Evolutionary conservation across 2,113 vertebrate species (phyloP), one percentile per base, ranked within the genome.

Genomic region (Osmerus eperlanus): DNA sequence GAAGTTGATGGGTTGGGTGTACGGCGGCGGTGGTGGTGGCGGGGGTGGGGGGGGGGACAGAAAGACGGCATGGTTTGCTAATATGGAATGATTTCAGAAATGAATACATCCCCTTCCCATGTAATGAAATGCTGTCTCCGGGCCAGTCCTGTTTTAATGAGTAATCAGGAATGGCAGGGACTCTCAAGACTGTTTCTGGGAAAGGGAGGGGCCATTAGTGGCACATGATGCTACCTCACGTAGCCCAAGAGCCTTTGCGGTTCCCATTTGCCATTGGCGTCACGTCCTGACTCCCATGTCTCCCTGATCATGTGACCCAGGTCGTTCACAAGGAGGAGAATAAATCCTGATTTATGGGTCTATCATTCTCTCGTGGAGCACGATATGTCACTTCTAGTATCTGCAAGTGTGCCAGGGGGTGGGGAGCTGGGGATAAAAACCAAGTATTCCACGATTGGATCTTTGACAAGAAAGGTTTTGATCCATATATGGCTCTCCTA

Each of bases 291-390:
- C 64, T 78, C 59, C 76, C 63, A 52, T 52, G 58, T 15, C 56
- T 66, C 58, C 64, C 67, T 7, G 28, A 60, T 82, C 75, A 76
- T 32, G 23, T 72, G 77, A 67, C 70, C 15, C 55, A 3, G 9
- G 36, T 52, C 32, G 51, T 56, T 75, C 67, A 74, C 61, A 53
- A 51, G 65, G 51, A 56, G 21, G 70, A 72, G 69, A 70, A 75
- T 83, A 67, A 62, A 75, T 68, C 74, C 60, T 51, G 74, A 75
- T 85, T 81, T 81, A 78, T 75, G 68, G 68, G 53, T 58, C 69
- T 67, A 54, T 75, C 80, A 73, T 76, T 74, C 75, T 74, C 71
- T 61, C 19, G 56, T 65, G 71, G 56, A 62, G 76, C 59, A 70
- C 77, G 78, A 81, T 81, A 64, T 74, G 75, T 78, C 77, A 67